Conservation (phyloP, 2,113 vertebrate genomes). For the Erinaceus europaeus region DNA sequence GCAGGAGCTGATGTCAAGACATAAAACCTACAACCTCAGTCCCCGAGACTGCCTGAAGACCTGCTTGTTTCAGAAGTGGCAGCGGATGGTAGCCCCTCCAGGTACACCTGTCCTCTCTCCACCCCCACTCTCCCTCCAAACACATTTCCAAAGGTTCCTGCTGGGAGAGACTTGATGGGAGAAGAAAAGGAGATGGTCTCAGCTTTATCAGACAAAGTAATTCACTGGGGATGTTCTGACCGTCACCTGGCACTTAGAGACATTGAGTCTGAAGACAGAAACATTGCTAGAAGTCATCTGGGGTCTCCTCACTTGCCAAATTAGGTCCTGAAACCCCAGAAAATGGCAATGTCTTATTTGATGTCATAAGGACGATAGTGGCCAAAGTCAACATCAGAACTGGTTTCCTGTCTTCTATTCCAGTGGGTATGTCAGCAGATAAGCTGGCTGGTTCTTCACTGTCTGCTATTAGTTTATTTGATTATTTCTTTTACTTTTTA, state of each 20-base stretch:
- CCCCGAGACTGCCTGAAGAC: slow-evolving; percentile 99
- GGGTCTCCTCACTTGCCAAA: background rate
- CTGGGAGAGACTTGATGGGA: background rate
- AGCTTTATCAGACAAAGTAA: background rate
- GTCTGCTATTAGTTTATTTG: no score
- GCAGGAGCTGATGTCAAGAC: slow-evolving; percentile 99
- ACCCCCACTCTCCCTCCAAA: background rate
- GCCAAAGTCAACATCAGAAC: slow-evolving; percentile 20
- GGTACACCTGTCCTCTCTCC: slow-evolving; percentile 87
- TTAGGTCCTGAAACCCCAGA: background rate
- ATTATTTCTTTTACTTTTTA: no score
- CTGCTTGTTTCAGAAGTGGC: slow-evolving; percentile 99
- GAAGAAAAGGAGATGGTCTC: background rate
- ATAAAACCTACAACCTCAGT: slow-evolving; percentile 99
- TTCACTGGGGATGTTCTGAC: no score
- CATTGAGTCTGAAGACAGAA: background rate
- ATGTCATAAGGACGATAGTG: slow-evolving; percentile 4
- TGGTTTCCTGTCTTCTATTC: background rate
- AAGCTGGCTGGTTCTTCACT: background rate
- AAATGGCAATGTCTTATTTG: background rate
- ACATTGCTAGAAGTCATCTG: background rate
- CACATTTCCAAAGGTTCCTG: background rate
- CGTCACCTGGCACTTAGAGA: background rate
- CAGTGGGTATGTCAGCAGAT: background rate
- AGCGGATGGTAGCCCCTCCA: slow-evolving; percentile 99